Percentiles rank a stretch among this genome's conserved stretches.
phyloP scores from a whole-genome alignment of 2,888 invertebrate genomes.

The Thumatha senex region DNA sequence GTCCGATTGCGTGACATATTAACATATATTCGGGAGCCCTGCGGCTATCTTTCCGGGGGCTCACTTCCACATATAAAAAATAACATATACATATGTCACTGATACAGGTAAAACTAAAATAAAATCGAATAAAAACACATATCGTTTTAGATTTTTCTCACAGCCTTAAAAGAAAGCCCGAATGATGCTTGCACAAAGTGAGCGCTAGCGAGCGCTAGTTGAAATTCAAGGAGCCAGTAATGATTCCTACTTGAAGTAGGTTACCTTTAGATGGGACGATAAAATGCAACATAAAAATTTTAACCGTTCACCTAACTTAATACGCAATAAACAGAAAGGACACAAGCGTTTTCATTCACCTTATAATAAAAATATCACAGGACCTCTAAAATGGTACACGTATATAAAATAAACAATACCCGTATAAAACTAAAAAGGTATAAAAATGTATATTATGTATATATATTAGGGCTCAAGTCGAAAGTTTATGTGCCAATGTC shows the following conservation, averaged over 20 bases:
- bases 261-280: slow-evolving; percentile 22
- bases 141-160: neutral
- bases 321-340: slow-evolving; percentile 54
- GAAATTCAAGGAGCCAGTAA: slow-evolving; percentile 39
- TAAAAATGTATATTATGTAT: slow-evolving; percentile 33
- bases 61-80: too few relatives aligned
- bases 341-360: slow-evolving; percentile 51
- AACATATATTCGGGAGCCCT: too few relatives aligned
- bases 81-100: too few relatives aligned
- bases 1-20: too few relatives aligned
- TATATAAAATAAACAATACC: slow-evolving; percentile 59
- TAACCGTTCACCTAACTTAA: slow-evolving; percentile 50
- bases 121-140: too few relatives aligned
- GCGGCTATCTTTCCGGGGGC: too few relatives aligned
- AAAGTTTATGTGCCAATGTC: slow-evolving; percentile 61
- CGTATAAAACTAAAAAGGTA: slow-evolving; percentile 43
- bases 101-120: too few relatives aligned
- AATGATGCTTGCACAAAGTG: slow-evolving; percentile 13
- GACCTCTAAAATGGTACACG: slow-evolving; percentile 46
- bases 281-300: slow-evolving; percentile 56
- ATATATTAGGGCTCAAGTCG: slow-evolving; percentile 54
- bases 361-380: slow-evolving; percentile 61
- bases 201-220: slow-evolving; percentile 28
- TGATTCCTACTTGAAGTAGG: slow-evolving; percentile 28
- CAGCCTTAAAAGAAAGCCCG: slow-evolving; percentile 7